Percentiles rank a stretch among this genome's conserved stretches.
These are phyloP conservation scores for Lycaon pictus DNA, from an alignment of 2,113 vertebrate species.

Conservation along the genomic window DNA sequence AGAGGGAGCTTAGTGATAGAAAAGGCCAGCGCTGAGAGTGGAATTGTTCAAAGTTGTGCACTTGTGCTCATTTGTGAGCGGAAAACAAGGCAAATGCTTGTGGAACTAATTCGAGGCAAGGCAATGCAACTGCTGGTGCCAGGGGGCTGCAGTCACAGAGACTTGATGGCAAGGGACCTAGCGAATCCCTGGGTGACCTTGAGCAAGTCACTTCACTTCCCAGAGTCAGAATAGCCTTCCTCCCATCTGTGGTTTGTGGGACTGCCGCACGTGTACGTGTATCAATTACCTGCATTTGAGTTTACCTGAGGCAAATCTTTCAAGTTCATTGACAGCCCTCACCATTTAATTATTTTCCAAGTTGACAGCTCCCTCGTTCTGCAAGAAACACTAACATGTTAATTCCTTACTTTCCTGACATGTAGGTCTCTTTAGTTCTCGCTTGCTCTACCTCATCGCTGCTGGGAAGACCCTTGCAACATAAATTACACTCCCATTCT, in stretches of 20 bases:
- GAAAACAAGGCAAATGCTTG: not conserved
- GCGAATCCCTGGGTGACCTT: not conserved
- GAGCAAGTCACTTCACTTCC: not conserved
- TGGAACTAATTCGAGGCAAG: not conserved
- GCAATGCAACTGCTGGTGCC: rapidly evolving
- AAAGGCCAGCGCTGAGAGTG: not conserved
- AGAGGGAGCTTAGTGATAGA: not conserved
- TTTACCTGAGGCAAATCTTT: slow-evolving; percentile 13
- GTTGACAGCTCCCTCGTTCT: not conserved
- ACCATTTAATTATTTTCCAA: not conserved
- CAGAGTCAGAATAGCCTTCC: not conserved
- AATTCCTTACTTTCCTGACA: not conserved
- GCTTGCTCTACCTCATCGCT: not conserved
- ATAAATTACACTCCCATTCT: not conserved
- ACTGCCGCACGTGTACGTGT: no score
- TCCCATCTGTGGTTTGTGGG: rapidly evolving
- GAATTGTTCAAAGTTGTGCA: not conserved
- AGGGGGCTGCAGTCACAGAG: not conserved
- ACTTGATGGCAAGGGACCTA: rapidly evolving
- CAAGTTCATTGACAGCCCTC: not conserved
- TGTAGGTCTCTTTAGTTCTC: not conserved
- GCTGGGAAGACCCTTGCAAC: not conserved
- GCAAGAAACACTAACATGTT: slow-evolving; percentile 35
- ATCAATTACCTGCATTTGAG: not conserved
- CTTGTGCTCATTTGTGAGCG: not conserved